phyloP scores from a whole-genome alignment of 2,888 invertebrate species.

The Epinotia bilunana region DNA sequence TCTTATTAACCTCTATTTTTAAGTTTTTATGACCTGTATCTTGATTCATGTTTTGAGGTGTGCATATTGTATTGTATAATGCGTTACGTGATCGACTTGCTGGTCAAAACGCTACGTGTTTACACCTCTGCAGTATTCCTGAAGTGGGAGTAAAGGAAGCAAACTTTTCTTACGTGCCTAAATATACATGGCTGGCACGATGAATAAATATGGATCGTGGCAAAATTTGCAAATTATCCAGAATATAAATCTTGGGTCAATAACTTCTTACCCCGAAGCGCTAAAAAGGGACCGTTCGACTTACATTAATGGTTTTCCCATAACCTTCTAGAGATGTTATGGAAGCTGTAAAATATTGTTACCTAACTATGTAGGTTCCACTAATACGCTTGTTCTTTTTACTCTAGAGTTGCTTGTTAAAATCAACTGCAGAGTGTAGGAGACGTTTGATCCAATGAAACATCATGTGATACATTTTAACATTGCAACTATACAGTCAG shows the following conservation, averaged over 20 bases:
- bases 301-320: conserved; percentile 28
- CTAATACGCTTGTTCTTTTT: background rate
- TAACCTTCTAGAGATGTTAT: conserved; percentile 17
- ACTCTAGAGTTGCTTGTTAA: background rate
- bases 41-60: too few relatives aligned
- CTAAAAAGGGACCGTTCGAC: conserved; percentile 24
- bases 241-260: conserved; percentile 38
- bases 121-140: background rate
- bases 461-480: background rate
- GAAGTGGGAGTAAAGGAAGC: conserved; percentile 12
- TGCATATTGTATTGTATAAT: too few relatives aligned
- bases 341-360: conserved; percentile 1
- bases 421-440: background rate
- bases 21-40: too few relatives aligned
- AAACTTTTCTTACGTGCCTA: background rate
- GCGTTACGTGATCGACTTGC: too few relatives aligned
- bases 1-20: too few relatives aligned
- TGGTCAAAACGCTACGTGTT: too few relatives aligned
- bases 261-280: conserved; percentile 23
- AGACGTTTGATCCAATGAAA: background rate
- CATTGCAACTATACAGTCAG: background rate
- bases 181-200: conserved; percentile 6
- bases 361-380: conserved; percentile 2
- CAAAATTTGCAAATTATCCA: conserved; percentile 26
- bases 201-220: conserved; percentile 29